Evolutionary conservation across 2,797 vertebrate species (phyloP).

Genomic region (Oophaga sylvatica): DNA sequence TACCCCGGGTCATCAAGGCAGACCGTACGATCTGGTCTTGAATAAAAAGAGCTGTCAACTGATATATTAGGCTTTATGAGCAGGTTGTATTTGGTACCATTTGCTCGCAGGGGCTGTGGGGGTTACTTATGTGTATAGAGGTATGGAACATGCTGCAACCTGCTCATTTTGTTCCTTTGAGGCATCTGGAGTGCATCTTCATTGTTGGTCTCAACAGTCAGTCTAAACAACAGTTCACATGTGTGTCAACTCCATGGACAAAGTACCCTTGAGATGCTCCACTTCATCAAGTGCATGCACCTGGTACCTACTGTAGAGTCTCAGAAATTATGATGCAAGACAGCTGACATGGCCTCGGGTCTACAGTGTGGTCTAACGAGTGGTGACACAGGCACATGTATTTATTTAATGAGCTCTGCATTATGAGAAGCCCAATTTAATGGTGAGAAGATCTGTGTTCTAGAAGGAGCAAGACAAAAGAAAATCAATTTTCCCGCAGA

Average conservation of each 20-base stretch:
- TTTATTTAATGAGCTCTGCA: constrained; percentile 35
- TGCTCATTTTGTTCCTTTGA: constrained; percentile 7
- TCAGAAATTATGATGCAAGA: background rate
- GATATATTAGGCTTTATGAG: background rate
- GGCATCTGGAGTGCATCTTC: background rate
- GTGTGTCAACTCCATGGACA: constrained; percentile 6
- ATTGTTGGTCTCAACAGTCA: background rate
- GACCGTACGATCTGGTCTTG: no score
- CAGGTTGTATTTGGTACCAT: background rate
- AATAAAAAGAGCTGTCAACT: no score
- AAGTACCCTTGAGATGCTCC: background rate
- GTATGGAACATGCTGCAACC: constrained; percentile 9
- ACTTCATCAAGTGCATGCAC: constrained; percentile 7
- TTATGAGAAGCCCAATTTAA: constrained; percentile 20
- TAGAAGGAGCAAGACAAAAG: background rate
- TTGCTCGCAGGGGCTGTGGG: background rate
- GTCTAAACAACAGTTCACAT: background rate
- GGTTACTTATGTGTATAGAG: background rate
- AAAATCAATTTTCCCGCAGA: constrained; percentile 53
- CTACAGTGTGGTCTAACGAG: background rate
- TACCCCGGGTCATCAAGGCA: no score
- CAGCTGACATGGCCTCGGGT: background rate
- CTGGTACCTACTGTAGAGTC: background rate
- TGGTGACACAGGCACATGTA: background rate
- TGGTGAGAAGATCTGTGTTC: constrained; percentile 26